Evolutionary conservation across 2,113 vertebrate genomes (phyloP).

Genomic region (Notothenia coriiceps): DNA sequence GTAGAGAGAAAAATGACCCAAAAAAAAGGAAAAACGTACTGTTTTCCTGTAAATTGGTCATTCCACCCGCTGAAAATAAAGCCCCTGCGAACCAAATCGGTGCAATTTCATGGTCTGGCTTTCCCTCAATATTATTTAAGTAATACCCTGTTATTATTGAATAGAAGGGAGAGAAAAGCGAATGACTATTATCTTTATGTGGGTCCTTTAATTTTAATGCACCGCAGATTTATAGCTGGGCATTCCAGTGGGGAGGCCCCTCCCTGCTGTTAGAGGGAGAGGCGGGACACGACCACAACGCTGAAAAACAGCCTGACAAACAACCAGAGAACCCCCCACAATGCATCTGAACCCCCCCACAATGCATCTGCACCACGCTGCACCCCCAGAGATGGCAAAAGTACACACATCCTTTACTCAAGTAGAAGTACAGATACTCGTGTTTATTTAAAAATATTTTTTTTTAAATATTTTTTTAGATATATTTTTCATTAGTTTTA

Average conservation of each 20-base stretch:
- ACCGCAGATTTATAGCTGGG: slow-evolving; percentile 88
- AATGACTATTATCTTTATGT: slow-evolving; percentile 90
- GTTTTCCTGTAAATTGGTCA: slow-evolving; percentile 81
- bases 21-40: slow-evolving; percentile 55
- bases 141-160: slow-evolving; percentile 90
- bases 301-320: slow-evolving; percentile 79
- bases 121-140: slow-evolving; percentile 87
- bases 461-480: too few relatives aligned
- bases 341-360: slow-evolving; percentile 41
- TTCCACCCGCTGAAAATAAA: slow-evolving; percentile 68
- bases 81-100: slow-evolving; percentile 80
- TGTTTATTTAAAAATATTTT: too few relatives aligned
- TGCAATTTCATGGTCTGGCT: slow-evolving; percentile 85
- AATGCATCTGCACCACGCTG: slow-evolving; percentile 4
- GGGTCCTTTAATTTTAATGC: slow-evolving; percentile 90
- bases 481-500: too few relatives aligned
- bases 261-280: slow-evolving; percentile 84
- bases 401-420: too few relatives aligned
- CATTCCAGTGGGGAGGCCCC: slow-evolving; percentile 85
- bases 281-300: slow-evolving; percentile 76
- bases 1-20: slow-evolving; percentile 56
- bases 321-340: slow-evolving; percentile 54
- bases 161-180: slow-evolving; percentile 79
- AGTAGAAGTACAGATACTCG: too few relatives aligned
- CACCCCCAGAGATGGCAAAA: background rate